phyloP scores from a whole-genome alignment of 2,113 vertebrate species.

The Poecilia latipinna region DNA sequence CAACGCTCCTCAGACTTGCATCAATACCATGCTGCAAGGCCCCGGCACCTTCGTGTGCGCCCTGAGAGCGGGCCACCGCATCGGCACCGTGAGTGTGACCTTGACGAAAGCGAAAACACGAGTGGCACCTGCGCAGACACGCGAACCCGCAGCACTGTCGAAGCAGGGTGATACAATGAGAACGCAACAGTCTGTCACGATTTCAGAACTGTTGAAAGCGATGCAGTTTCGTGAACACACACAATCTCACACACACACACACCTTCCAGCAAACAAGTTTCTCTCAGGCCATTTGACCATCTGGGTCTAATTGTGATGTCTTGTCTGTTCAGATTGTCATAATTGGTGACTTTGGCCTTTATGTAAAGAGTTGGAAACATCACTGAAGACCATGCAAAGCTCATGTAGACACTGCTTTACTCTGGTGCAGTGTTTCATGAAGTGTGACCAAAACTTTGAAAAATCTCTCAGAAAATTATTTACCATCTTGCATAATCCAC shows the following conservation, averaged over 20 bases:
- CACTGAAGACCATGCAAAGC: not conserved
- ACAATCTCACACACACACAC: conserved; percentile 7
- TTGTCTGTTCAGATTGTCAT: conserved; percentile 10
- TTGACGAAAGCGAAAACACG: not conserved
- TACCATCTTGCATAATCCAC: conserved; percentile 30
- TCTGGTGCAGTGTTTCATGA: not conserved
- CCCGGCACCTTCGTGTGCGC: conserved; percentile 80
- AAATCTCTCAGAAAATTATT: conserved; percentile 31
- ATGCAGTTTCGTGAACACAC: conserved; percentile 19
- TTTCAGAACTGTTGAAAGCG: conserved; percentile 33
- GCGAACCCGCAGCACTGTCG: conserved; percentile 13
- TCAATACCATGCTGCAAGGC: conserved; percentile 73
- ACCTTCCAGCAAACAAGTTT: conserved; percentile 48
- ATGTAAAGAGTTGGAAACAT: conserved; percentile 1
- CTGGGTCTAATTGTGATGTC: conserved; percentile 50
- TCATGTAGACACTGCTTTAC: not conserved
- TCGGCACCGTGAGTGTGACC: conserved; percentile 84
- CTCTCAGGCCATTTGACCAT: conserved; percentile 71
- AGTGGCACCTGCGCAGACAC: conserved; percentile 20
- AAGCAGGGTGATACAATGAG: conserved; percentile 69
- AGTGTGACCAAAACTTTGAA: conserved; percentile 7
- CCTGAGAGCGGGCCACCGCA: conserved; percentile 85
- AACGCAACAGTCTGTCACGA: conserved; percentile 66
- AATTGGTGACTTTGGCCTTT: conserved; percentile 11
- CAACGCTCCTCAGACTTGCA: conserved; percentile 71